A percentile compares a stretch with the other conserved stretches of the same genome.
phyloP scores from a whole-genome alignment of 1,140 invertebrate genomes.

The Ptiloglossa arizonensis region DNA sequence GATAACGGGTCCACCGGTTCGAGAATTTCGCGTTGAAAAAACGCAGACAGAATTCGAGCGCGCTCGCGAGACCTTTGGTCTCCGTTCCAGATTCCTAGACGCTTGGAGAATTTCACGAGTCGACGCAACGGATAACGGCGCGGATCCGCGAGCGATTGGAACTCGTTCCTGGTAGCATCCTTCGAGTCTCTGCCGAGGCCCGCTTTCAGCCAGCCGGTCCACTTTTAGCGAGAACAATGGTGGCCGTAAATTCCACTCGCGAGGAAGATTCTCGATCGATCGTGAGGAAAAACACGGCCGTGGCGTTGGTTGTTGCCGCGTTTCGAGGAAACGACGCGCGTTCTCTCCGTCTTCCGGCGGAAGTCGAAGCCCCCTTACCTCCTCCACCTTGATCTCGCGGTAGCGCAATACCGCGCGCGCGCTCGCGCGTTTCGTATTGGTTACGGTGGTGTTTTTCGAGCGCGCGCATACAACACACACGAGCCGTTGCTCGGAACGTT shows the following conservation, averaged over 20 bases:
- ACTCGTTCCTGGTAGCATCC: neutral
- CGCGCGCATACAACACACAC: conserved; percentile 7
- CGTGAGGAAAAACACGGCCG: neutral
- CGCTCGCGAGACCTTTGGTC: neutral
- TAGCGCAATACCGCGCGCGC: too few species aligned
- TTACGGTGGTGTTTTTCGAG: conserved; percentile 14
- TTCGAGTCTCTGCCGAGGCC: too few species aligned
- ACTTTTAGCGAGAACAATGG: conserved; percentile 15
- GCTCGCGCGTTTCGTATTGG: too few species aligned
- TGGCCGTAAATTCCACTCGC: conserved; percentile 11
- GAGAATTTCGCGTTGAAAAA: too few species aligned
- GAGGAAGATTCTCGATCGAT: neutral
- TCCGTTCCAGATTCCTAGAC: neutral
- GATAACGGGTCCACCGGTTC: too few species aligned
- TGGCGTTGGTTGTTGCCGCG: neutral
- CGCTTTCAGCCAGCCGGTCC: conserved; percentile 10
- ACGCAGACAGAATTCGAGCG: neutral
- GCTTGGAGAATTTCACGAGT: neutral
- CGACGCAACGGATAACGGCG: neutral
- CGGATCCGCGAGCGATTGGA: neutral
- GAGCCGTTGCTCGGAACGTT: conserved; percentile 31
- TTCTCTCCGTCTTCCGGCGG: conserved; percentile 38
- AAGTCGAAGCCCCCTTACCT: too few species aligned
- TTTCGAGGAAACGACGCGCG: conserved; percentile 14
- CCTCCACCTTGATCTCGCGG: too few species aligned